Conservation (phyloP, 2,888 invertebrate species). For the Cephus sareptanus region DNA sequence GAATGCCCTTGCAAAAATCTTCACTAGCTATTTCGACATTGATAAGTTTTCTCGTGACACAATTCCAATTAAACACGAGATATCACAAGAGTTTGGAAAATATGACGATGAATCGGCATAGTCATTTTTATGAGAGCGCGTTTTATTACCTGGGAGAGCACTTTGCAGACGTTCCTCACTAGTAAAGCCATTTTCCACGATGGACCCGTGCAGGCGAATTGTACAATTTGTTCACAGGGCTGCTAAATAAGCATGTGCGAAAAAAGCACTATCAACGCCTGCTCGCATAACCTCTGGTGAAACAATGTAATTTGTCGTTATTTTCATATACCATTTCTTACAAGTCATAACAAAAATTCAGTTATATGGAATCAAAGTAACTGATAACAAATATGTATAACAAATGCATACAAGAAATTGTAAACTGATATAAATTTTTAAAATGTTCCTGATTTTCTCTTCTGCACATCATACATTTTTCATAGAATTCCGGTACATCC, state of each 20-base stretch:
- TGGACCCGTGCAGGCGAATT: constrained; percentile 14
- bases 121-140: background rate
- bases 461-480: background rate
- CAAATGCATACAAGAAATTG: background rate
- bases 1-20: constrained; percentile 2
- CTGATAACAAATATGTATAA: background rate
- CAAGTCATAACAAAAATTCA: background rate
- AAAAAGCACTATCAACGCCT: background rate
- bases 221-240: background rate
- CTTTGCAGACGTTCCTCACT: constrained; percentile 53
- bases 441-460: background rate
- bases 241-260: background rate
- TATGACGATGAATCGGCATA: background rate
- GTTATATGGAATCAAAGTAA: background rate
- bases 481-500: background rate
- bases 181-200: constrained; percentile 57
- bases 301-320: background rate
- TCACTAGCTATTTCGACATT: background rate
- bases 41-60: background rate
- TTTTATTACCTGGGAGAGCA: constrained; percentile 51
- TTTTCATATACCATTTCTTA: background rate
- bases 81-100: background rate
- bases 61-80: background rate
- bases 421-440: background rate
- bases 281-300: background rate